These are phyloP conservation scores for Catalaphyllia jardinei DNA, from an alignment of 64 coral and sea anemone genomes.

Conservation along the genomic window DNA sequence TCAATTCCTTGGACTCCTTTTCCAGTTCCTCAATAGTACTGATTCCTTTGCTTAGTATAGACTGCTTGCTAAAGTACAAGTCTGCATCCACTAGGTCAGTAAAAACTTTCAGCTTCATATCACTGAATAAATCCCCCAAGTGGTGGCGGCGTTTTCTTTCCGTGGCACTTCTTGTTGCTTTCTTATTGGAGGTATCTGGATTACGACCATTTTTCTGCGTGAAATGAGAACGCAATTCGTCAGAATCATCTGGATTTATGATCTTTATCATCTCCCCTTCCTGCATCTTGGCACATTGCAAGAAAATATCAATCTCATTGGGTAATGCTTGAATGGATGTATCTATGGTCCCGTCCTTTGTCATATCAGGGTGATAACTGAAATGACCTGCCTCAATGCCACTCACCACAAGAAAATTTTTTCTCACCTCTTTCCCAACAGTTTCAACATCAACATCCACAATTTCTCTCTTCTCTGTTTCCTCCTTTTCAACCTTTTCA, in stretches of 20 bases:
- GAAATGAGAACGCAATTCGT: slow-evolving; percentile 7
- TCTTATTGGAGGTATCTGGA: slow-evolving; percentile 44
- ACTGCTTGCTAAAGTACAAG: slow-evolving; percentile 83
- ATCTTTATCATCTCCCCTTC: slow-evolving; percentile 75
- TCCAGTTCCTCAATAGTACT: slow-evolving; percentile 19
- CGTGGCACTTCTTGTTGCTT: slow-evolving; percentile 77
- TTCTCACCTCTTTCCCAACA: slow-evolving; percentile 35
- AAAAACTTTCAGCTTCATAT: slow-evolving; percentile 74
- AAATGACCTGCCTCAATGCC: slow-evolving; percentile 54
- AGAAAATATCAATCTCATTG: slow-evolving; percentile 83
- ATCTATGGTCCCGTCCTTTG: slow-evolving; percentile 74
- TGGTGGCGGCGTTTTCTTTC: slow-evolving; percentile 79
- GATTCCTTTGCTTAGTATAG: slow-evolving; percentile 80
- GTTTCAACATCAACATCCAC: slow-evolving; percentile 72
- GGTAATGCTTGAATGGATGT: slow-evolving; percentile 75
- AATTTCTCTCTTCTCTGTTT: neutral
- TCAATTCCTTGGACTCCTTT: slow-evolving; percentile 22
- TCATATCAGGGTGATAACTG: slow-evolving; percentile 67
- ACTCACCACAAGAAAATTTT: slow-evolving; percentile 65
- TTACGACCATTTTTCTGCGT: slow-evolving; percentile 39
- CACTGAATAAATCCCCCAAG: slow-evolving; percentile 72
- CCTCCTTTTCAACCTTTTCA: slow-evolving; percentile 73
- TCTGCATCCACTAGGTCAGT: slow-evolving; percentile 47
- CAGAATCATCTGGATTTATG: slow-evolving; percentile 63
- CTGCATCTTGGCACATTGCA: slow-evolving; percentile 80